Base-by-base conservation (phyloP, 2,888 invertebrate genomes). In the Lysandra bellargus region DNA sequence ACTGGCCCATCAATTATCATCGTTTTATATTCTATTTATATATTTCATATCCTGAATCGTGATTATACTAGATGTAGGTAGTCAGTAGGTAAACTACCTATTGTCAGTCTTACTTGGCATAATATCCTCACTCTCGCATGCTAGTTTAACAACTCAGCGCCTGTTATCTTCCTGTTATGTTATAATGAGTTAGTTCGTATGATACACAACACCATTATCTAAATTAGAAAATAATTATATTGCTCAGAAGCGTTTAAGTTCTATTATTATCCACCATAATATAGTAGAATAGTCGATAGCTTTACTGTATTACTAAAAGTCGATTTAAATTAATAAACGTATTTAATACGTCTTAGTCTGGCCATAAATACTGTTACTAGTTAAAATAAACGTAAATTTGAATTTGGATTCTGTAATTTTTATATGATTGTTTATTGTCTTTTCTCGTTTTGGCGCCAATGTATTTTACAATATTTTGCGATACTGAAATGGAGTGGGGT, bases 1-100 rank as follows among this genome's bases (percentile, higher is more conserved):
- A 87, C 87, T 84, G 83, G 83, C 84, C 83, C 86, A n/a, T 86
- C 85, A 83, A 84, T 87, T 83, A 83, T 83, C 74, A 33, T 57
- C 77, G 80, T 80, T 80, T 84, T 79, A 79, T 84, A 85, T 85
- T 84, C 81, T 81, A 80, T 82, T 83, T 81, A 81, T 80, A 81
- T 79, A 80, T 82, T 78, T 82, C 80, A 82, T 82, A 83, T 81
- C 81, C 82, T 81, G 80, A 80, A 73, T 81, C 76, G 80, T 75
- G 72, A 80, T 80, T 74, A 73, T 81, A 80, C 61, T 57, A 57
- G 6, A 49, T 78, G n/a, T 40, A n/a, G 73, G 1, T 73, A 30
- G 12, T 33, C 12, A 9, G 14, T 69, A 69, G 33, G 37, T 69
- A 23, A 23, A 23, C 23, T 33, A 37, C 4, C 69, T 37, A 69